A percentile compares a stretch with the other conserved stretches of the same genome.
Conservation (phyloP, 2,113 vertebrate genomes). For the Spea multiplicata region DNA sequence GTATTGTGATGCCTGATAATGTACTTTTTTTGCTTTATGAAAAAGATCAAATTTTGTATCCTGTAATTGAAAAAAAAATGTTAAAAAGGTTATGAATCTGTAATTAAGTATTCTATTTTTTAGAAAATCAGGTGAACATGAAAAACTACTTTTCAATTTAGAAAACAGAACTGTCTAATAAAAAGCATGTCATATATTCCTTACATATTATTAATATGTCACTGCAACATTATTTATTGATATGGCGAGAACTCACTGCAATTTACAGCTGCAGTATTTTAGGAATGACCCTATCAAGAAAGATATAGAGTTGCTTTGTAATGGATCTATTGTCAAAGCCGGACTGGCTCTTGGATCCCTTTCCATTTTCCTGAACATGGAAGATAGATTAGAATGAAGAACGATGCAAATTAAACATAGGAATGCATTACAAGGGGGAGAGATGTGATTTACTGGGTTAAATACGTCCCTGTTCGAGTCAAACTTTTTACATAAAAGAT, state of each 20-base stretch:
- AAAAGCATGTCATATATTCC: constrained; percentile 33
- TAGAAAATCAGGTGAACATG: constrained; percentile 21
- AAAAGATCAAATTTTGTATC: background rate
- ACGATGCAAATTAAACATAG: constrained; percentile 10
- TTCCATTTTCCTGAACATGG: constrained; percentile 21
- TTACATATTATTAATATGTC: constrained; percentile 39
- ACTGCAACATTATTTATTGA: constrained; percentile 41
- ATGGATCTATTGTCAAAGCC: constrained; percentile 29
- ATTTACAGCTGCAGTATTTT: constrained; percentile 44
- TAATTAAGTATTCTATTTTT: constrained; percentile 39
- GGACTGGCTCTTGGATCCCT: constrained; percentile 6
- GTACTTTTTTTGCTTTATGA: constrained; percentile 12
- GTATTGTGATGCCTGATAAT: background rate
- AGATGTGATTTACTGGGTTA: background rate
- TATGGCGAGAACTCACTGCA: constrained; percentile 15
- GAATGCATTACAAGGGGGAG: constrained; percentile 1
- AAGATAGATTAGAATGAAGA: constrained; percentile 27
- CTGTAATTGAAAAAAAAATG: background rate
- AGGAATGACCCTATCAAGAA: constrained; percentile 16
- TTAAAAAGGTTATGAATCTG: constrained; percentile 11
- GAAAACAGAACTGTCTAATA: constrained; percentile 41
- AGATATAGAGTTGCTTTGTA: constrained; percentile 31
- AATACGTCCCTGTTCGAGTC: background rate
- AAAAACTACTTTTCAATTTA: constrained; percentile 38
- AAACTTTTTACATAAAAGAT: background rate